Evolutionary conservation across 2,888 invertebrate species (phyloP).

Genomic region (Falcaria lacertinaria): DNA sequence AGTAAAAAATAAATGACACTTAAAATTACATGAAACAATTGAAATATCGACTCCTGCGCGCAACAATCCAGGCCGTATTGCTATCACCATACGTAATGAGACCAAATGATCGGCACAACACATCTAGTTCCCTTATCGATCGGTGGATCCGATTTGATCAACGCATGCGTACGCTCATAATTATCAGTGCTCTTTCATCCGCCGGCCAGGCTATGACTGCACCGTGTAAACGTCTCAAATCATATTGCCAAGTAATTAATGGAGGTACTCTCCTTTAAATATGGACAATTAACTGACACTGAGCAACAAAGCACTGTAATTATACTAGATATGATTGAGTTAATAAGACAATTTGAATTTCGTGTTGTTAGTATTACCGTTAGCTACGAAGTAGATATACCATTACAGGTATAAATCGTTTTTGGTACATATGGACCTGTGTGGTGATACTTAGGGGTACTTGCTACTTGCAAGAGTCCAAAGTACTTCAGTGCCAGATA

Average conservation of each 20-base stretch:
- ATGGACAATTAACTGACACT: slow-evolving; percentile 57
- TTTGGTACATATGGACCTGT: no score
- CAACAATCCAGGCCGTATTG: slow-evolving; percentile 44
- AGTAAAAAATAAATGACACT: no score
- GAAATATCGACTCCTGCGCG: slow-evolving; percentile 15
- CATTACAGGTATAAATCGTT: background rate
- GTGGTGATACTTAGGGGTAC: no score
- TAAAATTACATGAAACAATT: background rate
- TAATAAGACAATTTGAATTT: slow-evolving; percentile 31
- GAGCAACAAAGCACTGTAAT: slow-evolving; percentile 39
- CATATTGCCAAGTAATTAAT: slow-evolving; percentile 72
- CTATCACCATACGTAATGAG: slow-evolving; percentile 48
- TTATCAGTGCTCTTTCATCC: slow-evolving; percentile 73
- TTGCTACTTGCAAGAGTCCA: no score
- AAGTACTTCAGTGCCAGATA: no score
- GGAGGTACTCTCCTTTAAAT: slow-evolving; percentile 51
- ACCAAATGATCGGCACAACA: slow-evolving; percentile 49
- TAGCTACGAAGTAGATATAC: slow-evolving; percentile 19
- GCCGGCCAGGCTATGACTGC: slow-evolving; percentile 68
- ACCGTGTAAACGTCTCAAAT: slow-evolving; percentile 69
- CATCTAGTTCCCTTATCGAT: slow-evolving; percentile 73
- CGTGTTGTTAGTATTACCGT: slow-evolving; percentile 29
- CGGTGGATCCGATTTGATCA: slow-evolving; percentile 74
- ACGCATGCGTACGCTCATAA: slow-evolving; percentile 74
- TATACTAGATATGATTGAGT: slow-evolving; percentile 31